Percentiles rank a stretch among this genome's conserved stretches.
Conservation (phyloP, 2,113 vertebrate species). For the Pagrus major region DNA sequence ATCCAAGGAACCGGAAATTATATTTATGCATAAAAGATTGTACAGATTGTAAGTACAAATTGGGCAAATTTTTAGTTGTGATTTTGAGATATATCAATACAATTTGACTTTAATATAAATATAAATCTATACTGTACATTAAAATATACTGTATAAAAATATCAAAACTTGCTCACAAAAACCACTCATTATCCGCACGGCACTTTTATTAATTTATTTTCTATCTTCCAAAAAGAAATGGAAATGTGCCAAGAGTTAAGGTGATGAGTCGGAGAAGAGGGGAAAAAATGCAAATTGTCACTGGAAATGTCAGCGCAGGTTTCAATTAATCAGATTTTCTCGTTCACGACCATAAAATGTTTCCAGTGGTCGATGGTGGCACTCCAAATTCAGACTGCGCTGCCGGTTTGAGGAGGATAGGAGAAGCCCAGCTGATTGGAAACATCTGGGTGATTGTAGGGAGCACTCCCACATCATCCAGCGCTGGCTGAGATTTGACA, state of each 20-base stretch:
- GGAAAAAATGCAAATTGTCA: not conserved
- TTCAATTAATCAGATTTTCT: conserved; percentile 53
- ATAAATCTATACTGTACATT: no score
- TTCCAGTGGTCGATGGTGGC: conserved; percentile 45
- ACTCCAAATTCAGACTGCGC: conserved; percentile 39
- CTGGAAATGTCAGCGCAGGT: conserved; percentile 47
- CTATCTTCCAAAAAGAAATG: not conserved
- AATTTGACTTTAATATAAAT: no score
- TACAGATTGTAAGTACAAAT: no score
- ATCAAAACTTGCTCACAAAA: not conserved
- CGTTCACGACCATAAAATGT: conserved; percentile 41
- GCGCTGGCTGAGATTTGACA: conserved; percentile 82
- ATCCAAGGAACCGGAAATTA: not conserved
- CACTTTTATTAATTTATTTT: not conserved
- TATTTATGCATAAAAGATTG: no score
- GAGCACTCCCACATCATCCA: conserved; percentile 82
- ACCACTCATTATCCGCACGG: conserved; percentile 12
- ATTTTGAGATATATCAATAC: no score
- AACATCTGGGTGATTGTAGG: conserved; percentile 86
- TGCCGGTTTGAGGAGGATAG: conserved; percentile 60
- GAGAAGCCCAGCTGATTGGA: conserved; percentile 84
- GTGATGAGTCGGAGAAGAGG: conserved; percentile 7
- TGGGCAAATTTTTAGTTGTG: no score
- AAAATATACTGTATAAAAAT: no score
- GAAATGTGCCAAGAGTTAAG: conserved; percentile 18